These are phyloP conservation scores for Stichodactyla helianthus DNA, from an alignment of 64 coral and sea anemone genomes.

Conservation along the genomic window DNA sequence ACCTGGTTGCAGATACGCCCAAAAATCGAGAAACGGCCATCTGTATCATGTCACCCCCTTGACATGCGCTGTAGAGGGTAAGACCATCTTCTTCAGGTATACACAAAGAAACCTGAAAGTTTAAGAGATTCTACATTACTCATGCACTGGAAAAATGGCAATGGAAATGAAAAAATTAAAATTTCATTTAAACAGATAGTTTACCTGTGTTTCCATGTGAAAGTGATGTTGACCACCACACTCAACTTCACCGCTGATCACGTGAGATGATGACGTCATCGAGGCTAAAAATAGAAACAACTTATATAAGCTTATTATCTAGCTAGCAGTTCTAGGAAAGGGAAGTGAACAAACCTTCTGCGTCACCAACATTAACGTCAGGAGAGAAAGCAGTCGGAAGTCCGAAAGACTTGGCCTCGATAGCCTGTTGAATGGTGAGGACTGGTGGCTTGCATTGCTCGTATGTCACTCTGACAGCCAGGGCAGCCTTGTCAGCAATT, in stretches of 20 bases:
- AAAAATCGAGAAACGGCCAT: slow-evolving; percentile 47
- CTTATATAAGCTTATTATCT: too few relatives aligned
- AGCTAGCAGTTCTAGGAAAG: too few relatives aligned
- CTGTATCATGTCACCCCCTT: slow-evolving; percentile 44
- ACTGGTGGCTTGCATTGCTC: slow-evolving; percentile 61
- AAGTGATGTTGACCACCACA: slow-evolving; percentile 29
- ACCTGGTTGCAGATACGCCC: slow-evolving; percentile 66
- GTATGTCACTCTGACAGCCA: slow-evolving; percentile 72
- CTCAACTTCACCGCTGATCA: slow-evolving; percentile 15
- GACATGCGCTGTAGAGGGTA: slow-evolving; percentile 65
- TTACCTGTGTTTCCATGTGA: slow-evolving; percentile 33
- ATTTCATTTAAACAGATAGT: not conserved
- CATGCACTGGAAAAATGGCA: not conserved
- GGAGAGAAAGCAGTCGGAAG: not conserved
- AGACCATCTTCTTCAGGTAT: slow-evolving; percentile 76
- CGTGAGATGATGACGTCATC: slow-evolving; percentile 6
- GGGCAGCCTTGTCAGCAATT: slow-evolving; percentile 68
- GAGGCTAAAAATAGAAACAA: not conserved
- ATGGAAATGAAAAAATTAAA: not conserved
- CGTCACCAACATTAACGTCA: slow-evolving; percentile 54
- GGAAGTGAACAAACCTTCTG: slow-evolving; percentile 22
- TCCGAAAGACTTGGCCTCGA: slow-evolving; percentile 65
- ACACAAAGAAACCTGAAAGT: slow-evolving; percentile 50
- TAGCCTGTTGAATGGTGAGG: slow-evolving; percentile 60
- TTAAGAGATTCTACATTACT: not conserved